Evolutionary conservation across 2,888 invertebrate genomes (phyloP), one percentile per base, ranked within the genome.

Genomic region (Drosophila multiciliata): DNA sequence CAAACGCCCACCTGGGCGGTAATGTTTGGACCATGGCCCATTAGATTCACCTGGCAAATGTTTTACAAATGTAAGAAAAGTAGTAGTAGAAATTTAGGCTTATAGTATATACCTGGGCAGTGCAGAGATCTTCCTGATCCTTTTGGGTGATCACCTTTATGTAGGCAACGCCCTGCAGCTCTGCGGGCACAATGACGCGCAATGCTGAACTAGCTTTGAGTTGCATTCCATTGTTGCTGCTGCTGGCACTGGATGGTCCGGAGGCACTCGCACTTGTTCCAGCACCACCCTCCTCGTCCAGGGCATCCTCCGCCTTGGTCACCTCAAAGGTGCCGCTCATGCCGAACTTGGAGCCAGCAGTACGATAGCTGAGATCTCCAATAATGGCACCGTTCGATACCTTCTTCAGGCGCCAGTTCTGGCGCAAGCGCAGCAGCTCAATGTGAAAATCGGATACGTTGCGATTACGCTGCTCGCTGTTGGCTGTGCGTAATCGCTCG

Each of bases 311-410:
- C 0, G 98, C 98, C 94, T 99, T 99, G 0, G 97, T 97, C 1
- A 99, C 98, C 94, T 99, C 98, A 94, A 99, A 98, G 87, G 97
- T 97, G 4, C 99, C 99, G 69, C 97, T 97, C 93, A 98, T 98
- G 72, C 96, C 96, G 92, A 97, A 99, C 91, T 98, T 97, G 0
- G 98, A 99, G 1, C 99, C 99, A 75, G 98, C 98, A 90, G 98
- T 98, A 73, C 98, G 95, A 91, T 99, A 99, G 92, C 99, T 99
- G 8, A 99, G 95, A 93, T 99, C 99, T 0, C 99, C 99, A 61
- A 99, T 96, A 66, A 99, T 99, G 0, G 97, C 96, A 91, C 77
- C 77, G 17, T 98, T 98, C 0, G 98, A 98, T 0, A 98, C 98
- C 94, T 99, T 99, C 91, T 99, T 98, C n/a, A 99, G 93, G 54